Evolutionary conservation across 2,113 vertebrate species (phyloP).

Genomic region (Falco punctatus): DNA sequence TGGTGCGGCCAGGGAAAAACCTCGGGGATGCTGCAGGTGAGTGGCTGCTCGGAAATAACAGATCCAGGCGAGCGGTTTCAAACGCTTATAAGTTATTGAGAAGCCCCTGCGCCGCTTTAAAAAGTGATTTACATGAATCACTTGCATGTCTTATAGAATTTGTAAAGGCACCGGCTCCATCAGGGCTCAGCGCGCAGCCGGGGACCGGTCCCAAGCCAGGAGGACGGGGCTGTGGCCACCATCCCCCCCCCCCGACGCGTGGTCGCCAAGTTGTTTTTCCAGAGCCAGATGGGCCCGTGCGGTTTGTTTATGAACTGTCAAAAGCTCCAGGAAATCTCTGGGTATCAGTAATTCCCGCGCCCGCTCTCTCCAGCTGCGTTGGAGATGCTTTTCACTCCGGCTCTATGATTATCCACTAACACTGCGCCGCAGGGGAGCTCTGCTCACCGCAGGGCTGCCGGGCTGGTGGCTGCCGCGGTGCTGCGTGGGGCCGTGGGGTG

Average conservation of each 20-base stretch:
- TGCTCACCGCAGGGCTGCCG: not conserved
- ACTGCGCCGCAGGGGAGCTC: not conserved
- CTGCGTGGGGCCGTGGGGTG: not conserved
- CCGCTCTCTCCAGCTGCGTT: constrained; percentile 17
- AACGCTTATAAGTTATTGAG: not conserved
- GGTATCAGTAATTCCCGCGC: not conserved
- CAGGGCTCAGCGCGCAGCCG: fast-evolving
- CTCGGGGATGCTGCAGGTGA: not conserved
- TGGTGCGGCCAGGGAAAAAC: not conserved
- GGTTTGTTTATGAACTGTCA: not conserved
- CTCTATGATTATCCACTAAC: constrained; percentile 57
- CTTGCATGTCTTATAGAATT: not conserved
- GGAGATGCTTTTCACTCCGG: constrained; percentile 39
- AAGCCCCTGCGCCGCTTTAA: not conserved
- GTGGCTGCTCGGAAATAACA: not conserved
- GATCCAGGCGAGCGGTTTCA: not conserved
- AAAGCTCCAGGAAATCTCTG: constrained; percentile 30
- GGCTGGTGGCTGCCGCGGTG: not conserved
- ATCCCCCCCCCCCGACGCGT: fast-evolving
- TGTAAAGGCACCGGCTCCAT: not conserved
- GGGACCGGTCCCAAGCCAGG: not conserved
- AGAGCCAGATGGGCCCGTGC: not conserved
- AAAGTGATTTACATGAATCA: not conserved
- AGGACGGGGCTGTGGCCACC: not conserved
- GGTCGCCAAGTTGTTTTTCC: constrained; percentile 9